These are phyloP conservation scores for Cheiracanthium punctorium DNA, from an alignment of 2,888 invertebrate genomes.

Conservation along the genomic window DNA sequence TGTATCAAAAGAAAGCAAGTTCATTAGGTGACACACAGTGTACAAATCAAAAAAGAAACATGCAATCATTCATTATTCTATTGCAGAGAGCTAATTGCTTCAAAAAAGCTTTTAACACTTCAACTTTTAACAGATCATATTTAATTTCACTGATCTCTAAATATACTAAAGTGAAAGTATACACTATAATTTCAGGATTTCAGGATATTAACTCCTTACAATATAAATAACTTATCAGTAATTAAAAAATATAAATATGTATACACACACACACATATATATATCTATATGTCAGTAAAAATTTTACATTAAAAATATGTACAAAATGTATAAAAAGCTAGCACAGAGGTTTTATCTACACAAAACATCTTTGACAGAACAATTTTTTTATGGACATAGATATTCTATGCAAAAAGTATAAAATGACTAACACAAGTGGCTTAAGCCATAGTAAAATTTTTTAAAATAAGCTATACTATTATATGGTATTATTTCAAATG, in stretches of 20 bases:
- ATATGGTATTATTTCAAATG: constrained; percentile 16
- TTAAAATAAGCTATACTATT: constrained; percentile 40
- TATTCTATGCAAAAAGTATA: constrained; percentile 14
- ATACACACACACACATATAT: constrained; percentile 49
- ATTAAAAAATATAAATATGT: constrained; percentile 44
- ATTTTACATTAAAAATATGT: constrained; percentile 42
- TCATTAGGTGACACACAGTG: too few relatives aligned
- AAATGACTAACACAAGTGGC: not conserved
- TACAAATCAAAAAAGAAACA: too few relatives aligned
- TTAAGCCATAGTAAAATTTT: not conserved
- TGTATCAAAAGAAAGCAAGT: too few relatives aligned
- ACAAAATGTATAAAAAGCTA: constrained; percentile 60
- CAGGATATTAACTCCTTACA: not conserved
- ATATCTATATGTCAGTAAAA: too few relatives aligned
- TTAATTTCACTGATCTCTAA: too few relatives aligned
- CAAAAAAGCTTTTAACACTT: too few relatives aligned
- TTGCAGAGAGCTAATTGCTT: too few relatives aligned
- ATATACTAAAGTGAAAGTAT: too few relatives aligned
- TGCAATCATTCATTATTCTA: too few relatives aligned
- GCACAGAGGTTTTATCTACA: constrained; percentile 10
- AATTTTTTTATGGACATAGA: not conserved
- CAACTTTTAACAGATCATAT: too few relatives aligned
- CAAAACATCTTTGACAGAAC: not conserved
- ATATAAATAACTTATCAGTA: constrained; percentile 26
- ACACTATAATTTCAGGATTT: too few relatives aligned